These are phyloP conservation scores for Abramis brama DNA, from an alignment of 2,113 vertebrate species.

Conservation along the genomic window DNA sequence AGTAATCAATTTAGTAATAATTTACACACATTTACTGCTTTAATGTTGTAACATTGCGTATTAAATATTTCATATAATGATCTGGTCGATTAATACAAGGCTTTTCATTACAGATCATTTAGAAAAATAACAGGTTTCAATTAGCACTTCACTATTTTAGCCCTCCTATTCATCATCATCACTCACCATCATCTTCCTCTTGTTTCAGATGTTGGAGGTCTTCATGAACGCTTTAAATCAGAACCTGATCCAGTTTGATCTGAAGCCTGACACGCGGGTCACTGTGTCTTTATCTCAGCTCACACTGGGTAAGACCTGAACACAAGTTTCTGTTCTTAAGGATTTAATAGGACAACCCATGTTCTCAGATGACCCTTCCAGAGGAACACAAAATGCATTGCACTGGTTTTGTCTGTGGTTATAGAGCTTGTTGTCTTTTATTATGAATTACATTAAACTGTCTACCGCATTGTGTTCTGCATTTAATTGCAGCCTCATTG, in stretches of 20 bases:
- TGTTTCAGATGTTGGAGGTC: conserved; percentile 83
- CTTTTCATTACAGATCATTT: background rate
- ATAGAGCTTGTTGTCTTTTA: background rate
- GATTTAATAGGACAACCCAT: background rate
- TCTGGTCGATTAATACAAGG: background rate
- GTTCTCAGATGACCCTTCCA: background rate
- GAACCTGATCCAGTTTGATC: conserved; percentile 91
- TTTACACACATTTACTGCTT: background rate
- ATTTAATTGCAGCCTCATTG: background rate
- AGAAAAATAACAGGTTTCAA: no score
- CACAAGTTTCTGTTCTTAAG: background rate
- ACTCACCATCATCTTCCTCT: background rate
- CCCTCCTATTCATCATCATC: background rate
- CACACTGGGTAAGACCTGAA: conserved; percentile 86
- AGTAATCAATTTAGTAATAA: background rate
- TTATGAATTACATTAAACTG: conserved; percentile 4
- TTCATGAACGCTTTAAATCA: conserved; percentile 90
- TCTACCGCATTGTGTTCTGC: background rate
- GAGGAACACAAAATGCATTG: background rate
- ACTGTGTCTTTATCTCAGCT: conserved; percentile 90
- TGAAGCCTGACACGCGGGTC: conserved; percentile 89
- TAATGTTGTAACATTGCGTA: background rate
- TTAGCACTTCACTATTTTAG: background rate
- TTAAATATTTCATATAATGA: background rate
- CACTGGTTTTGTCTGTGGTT: background rate